Conservation (phyloP, 2,113 vertebrate genomes). For the Copsychus sechellarum region DNA sequence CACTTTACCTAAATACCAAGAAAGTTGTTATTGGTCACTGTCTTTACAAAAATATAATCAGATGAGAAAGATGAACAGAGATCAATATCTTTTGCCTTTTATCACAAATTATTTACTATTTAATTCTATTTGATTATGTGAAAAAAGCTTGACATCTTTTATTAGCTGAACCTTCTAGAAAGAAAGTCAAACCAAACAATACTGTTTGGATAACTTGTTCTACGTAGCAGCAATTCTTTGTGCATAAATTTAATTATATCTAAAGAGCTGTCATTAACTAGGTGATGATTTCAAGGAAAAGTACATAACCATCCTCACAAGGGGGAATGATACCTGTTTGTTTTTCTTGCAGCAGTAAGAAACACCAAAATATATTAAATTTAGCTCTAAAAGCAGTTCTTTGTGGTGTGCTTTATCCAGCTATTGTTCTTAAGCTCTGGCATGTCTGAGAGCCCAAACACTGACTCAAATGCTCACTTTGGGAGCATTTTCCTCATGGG, state of each 20-base stretch:
- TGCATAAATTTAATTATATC: neutral
- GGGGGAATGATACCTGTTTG: neutral
- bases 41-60: neutral
- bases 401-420: neutral
- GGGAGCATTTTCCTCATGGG: neutral
- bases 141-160: neutral
- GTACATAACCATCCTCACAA: neutral
- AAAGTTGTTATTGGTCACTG: neutral
- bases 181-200: neutral
- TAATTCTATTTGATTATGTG: neutral
- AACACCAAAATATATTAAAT: neutral
- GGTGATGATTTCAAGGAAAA: neutral
- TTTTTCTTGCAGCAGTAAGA: neutral
- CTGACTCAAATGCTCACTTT: neutral
- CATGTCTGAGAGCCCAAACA: neutral
- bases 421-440: neutral
- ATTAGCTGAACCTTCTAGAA: neutral
- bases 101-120: neutral
- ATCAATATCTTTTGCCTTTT: neutral
- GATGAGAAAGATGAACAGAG: neutral
- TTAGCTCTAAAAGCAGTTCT: neutral
- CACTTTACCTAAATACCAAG: neutral
- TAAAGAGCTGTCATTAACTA: neutral
- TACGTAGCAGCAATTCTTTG: neutral
- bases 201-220: neutral